Base-by-base conservation (phyloP, 2,888 invertebrate genomes). In the Ptilodon capucinus region DNA sequence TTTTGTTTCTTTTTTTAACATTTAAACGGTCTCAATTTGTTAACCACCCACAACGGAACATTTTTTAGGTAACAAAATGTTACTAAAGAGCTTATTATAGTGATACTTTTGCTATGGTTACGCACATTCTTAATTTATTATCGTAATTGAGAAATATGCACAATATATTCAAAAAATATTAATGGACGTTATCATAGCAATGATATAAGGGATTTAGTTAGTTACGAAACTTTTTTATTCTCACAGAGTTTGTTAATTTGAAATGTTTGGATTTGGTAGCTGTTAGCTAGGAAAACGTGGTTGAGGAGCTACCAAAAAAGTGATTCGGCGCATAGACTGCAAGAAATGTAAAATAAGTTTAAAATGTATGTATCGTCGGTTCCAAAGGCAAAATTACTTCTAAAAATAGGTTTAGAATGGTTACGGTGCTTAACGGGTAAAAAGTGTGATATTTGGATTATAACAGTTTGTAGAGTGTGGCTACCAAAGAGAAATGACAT, bases 381-480 rank as follows among this genome's bases (percentile, higher is more conserved):
- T 56, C 53, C 50, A 54, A 56, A 51, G 38, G 50, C 47, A 45
- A 65, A 65, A 62, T 67, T 67, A 51, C 48, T 51, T 53, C 51
- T 59, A 64, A 48, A 48, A 51, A 60, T 60, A 64, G 47, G 38
- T 45, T 18, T 50, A 62, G 42, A 18, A 48, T 8, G 63, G 64
- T 57, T 57, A 68, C 65, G 79, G 79, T 84, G 79, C 76, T 78
- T 74, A 73, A 74, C 67, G 75, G 74, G 74, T 76, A 74, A 66
- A 64, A 68, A 52, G 79, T 82, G 79, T 83, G 81, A 79, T 83
- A 81, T 78, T 76, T 70, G 73, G 60, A 71, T 69, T 57, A 64
- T 64, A 57, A 61, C 49, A 54, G 60, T 65, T 61, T 60, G 61
- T 61, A 62, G 66, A 67, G 58, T 63, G 60, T 61, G 69, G 69